phyloP scores from a whole-genome alignment of 2,797 vertebrate species.

The Amphiprion clarkii region DNA sequence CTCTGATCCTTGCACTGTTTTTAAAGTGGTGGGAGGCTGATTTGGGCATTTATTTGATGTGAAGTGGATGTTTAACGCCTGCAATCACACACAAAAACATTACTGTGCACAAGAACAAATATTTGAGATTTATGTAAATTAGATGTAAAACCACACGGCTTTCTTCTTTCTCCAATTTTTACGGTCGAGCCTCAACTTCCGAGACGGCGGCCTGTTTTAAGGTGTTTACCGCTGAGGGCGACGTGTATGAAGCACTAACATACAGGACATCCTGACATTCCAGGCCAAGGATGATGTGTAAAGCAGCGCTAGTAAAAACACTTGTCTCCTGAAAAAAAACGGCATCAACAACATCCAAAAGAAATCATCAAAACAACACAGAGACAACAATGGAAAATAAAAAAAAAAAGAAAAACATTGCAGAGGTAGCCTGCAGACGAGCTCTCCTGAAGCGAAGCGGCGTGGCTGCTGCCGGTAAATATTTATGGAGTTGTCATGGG shows the following conservation, averaged over 20 bases:
- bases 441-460: slow-evolving; percentile 66
- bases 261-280: slow-evolving; percentile 64
- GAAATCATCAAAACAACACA: slow-evolving; percentile 69
- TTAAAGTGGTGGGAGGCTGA: too few relatives aligned
- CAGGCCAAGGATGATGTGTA: slow-evolving; percentile 40
- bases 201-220: slow-evolving; percentile 1
- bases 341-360: slow-evolving; percentile 54
- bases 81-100: too few relatives aligned
- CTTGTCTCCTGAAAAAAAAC: slow-evolving; percentile 19
- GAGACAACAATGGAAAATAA: slow-evolving; percentile 66
- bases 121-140: neutral
- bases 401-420: slow-evolving; percentile 75
- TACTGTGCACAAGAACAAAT: neutral
- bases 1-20: too few relatives aligned
- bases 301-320: slow-evolving; percentile 51
- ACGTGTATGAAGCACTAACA: slow-evolving; percentile 9
- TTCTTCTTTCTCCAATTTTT: too few relatives aligned
- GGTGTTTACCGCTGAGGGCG: slow-evolving; percentile 36
- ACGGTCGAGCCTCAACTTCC: neutral
- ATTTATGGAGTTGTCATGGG: slow-evolving; percentile 90
- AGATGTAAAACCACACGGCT: too few relatives aligned
- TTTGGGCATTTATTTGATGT: too few relatives aligned
- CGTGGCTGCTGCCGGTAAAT: slow-evolving; percentile 83
- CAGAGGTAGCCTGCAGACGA: slow-evolving; percentile 76
- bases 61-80: too few relatives aligned